Base-by-base conservation (phyloP, 2,888 invertebrate genomes). In the Xestobium rufovillosum region DNA sequence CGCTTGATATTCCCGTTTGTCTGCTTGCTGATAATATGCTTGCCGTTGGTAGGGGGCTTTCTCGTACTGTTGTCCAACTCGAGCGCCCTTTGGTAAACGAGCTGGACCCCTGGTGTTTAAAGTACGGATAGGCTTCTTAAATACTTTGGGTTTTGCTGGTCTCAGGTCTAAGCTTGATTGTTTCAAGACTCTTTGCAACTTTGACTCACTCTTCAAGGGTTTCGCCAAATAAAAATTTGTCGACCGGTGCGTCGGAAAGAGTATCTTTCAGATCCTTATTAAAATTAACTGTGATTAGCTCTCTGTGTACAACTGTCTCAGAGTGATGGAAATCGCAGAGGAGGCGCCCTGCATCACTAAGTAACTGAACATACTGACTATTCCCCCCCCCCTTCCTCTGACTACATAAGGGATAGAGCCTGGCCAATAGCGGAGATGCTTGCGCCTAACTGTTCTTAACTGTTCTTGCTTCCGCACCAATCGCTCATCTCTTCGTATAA, bases 191-290 rank as follows among this genome's bases (percentile, higher is more conserved):
- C 10, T 12, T 28, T 12, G 28, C n/a, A 8, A 10, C 12, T 12
- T 28, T 28, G 6, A 28, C 10, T 6, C 28, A 8, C 4, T 42
- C 42, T n/a, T 28, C 40, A 9, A 42, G 15, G 4, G 39, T 36
- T 8, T 42, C 30, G 10, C 42, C 42, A 41, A 42, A 42, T 2
- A 42, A 28, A 34, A 30, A 42, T 2, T 28, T 35, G 31, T 39
- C 39, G 6, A 40, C 29, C 4, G 26, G 33, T n/a, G 10, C 32
- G 14, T 41, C 23, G 2, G 39, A n/a, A 3, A 42, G 29, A 4
- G 32, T 39, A 8, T 35, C 39, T 27, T 42, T 41, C 9, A 40
- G 10, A 2, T 42, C 30, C 23, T 43, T 43, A 10, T 30, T 34
- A 2, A 40, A 17, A 14, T 41, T 23, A 8, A 34, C 10, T 11